Conservation (phyloP, 2,888 invertebrate genomes). For the Sclerodermus sp. region DNA sequence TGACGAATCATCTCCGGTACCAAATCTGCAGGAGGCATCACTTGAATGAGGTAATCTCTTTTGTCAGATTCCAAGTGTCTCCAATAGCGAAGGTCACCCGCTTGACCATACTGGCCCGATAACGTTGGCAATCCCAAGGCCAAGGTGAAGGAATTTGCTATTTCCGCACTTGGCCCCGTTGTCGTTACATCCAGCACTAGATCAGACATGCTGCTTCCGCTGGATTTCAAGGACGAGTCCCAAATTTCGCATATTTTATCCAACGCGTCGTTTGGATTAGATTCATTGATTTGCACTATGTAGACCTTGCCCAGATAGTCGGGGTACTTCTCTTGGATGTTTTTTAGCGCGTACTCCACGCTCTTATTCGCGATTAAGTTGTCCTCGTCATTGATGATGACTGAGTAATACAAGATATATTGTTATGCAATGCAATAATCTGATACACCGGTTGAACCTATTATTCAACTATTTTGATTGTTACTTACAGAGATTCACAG, state of each 20-base stretch:
- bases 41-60: conserved; percentile 50
- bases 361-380: conserved; percentile 47
- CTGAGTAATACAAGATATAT: too few species aligned
- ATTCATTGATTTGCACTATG: conserved; percentile 36
- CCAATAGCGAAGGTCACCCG: conserved; percentile 83
- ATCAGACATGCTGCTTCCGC: conserved; percentile 71
- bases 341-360: conserved; percentile 39
- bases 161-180: conserved; percentile 79
- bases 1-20: conserved; percentile 82
- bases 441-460: too few species aligned
- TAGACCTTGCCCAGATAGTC: conserved; percentile 38
- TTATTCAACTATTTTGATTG: too few species aligned
- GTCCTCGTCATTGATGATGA: conserved; percentile 43
- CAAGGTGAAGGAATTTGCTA: conserved; percentile 80
- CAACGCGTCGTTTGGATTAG: conserved; percentile 36
- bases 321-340: conserved; percentile 35
- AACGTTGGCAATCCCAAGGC: conserved; percentile 81
- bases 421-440: too few species aligned
- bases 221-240: conserved; percentile 52
- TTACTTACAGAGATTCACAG: conserved; percentile 43
- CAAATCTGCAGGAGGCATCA: conserved; percentile 83
- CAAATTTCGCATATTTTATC: conserved; percentile 42
- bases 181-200: conserved; percentile 81
- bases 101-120: conserved; percentile 82
- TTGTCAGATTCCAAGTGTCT: conserved; percentile 71